Conservation (phyloP, 2,797 vertebrate genomes). For the Sebastes iracundus region DNA sequence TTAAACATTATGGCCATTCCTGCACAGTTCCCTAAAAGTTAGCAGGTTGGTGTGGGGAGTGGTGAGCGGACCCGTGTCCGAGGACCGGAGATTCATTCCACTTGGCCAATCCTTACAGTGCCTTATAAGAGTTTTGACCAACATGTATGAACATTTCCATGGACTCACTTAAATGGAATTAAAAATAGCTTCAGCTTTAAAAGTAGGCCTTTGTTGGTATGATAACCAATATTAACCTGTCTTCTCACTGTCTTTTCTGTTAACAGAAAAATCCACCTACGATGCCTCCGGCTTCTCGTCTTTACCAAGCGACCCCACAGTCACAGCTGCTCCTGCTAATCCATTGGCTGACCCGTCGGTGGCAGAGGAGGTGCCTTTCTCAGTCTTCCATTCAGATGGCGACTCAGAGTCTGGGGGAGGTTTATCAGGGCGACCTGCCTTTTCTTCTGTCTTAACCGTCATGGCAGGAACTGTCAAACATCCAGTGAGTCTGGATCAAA, state of each 20-base stretch:
- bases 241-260: conserved; percentile 36
- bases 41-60: background rate
- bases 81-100: background rate
- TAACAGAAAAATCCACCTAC: conserved; percentile 76
- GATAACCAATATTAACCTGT: background rate
- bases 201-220: background rate
- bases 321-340: conserved; percentile 72
- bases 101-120: background rate
- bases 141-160: background rate
- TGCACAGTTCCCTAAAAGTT: no score
- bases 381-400: conserved; percentile 69
- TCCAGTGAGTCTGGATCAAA: conserved; percentile 78
- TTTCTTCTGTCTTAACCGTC: conserved; percentile 81
- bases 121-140: background rate
- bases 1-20: no score
- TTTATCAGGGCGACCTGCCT: conserved; percentile 75
- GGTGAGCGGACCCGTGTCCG: background rate
- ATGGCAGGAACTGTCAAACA: conserved; percentile 77
- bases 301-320: conserved; percentile 76
- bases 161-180: background rate
- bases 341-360: conserved; percentile 84
- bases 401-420: conserved; percentile 61
- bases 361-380: conserved; percentile 82
- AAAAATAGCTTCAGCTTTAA: background rate
- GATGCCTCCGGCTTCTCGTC: conserved; percentile 83